Percentiles rank a stretch among this genome's conserved stretches.
Conservation (phyloP, 2,113 vertebrate species). For the Aix galericulata region DNA sequence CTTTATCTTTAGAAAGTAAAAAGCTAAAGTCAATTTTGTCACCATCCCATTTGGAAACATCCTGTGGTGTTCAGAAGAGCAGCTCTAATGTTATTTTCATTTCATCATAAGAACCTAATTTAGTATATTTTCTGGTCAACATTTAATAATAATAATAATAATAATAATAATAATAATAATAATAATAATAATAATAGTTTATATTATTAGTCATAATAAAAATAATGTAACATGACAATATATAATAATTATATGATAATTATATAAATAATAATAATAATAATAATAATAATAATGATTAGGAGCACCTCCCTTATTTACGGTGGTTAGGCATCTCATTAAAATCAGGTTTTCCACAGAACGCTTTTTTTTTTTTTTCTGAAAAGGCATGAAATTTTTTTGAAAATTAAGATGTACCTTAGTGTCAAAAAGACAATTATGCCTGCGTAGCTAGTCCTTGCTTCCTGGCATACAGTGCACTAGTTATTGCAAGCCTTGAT, state of each 20-base stretch:
- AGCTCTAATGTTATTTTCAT: neutral
- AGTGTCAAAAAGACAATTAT: neutral
- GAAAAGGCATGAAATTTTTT: neutral
- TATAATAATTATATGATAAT: too few species aligned
- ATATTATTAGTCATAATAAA: neutral
- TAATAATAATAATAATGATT: too few species aligned
- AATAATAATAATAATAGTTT: too few species aligned
- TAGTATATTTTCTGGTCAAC: neutral
- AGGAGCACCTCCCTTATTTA: neutral
- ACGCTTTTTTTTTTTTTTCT: accelerated
- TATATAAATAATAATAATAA: too few species aligned
- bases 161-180: too few species aligned
- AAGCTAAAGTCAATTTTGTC: neutral
- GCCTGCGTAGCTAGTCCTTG: neutral
- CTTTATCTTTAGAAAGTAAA: neutral
- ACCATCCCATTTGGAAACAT: neutral
- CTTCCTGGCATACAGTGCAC: neutral
- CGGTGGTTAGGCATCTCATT: neutral
- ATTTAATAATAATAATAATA: neutral
- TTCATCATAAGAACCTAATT: neutral
- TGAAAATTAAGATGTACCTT: neutral
- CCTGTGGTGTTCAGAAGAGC: neutral
- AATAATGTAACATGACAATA: too few species aligned
- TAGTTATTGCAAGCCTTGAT: neutral
- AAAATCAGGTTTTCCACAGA: neutral